Conservation (phyloP, 2,797 vertebrate species). For the Hydrocynus forskahlii region DNA sequence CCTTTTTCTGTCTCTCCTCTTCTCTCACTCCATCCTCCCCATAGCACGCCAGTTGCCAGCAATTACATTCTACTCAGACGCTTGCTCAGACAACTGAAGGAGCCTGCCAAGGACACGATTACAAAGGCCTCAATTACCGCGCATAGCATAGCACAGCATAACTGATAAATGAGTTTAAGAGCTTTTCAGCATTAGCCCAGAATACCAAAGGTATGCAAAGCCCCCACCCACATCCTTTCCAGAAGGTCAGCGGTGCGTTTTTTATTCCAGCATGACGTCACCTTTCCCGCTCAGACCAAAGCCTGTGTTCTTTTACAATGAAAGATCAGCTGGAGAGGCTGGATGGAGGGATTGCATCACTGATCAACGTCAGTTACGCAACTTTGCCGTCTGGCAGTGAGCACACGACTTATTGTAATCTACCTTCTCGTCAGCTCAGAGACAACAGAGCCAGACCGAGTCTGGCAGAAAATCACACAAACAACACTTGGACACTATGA, state of each 20-base stretch:
- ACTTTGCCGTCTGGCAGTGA: conserved; percentile 53
- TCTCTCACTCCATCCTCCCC: conserved; percentile 49
- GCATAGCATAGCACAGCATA: conserved; percentile 49
- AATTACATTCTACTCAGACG: conserved; percentile 67
- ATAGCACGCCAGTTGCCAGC: conserved; percentile 58
- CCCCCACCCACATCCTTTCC: conserved; percentile 41
- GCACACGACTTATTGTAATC: conserved; percentile 63
- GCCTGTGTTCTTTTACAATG: conserved; percentile 62
- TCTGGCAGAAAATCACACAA: conserved; percentile 21
- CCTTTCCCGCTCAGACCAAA: conserved; percentile 62
- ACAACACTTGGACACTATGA: not conserved
- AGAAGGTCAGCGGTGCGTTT: conserved; percentile 59
- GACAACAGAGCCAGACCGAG: conserved; percentile 54
- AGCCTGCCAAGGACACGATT: conserved; percentile 68
- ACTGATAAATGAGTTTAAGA: conserved; percentile 68
- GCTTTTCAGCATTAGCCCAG: conserved; percentile 50
- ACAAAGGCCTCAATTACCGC: conserved; percentile 60
- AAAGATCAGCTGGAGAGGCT: conserved; percentile 70
- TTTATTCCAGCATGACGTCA: conserved; percentile 66
- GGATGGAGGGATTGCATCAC: conserved; percentile 71
- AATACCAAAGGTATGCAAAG: conserved; percentile 58
- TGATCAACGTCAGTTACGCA: conserved; percentile 62
- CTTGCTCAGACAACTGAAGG: conserved; percentile 64
- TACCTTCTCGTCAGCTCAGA: conserved; percentile 63
- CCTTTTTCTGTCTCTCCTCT: conserved; percentile 33